phyloP scores from a whole-genome alignment of 2,797 vertebrate genomes.

The Notolabrus celidotus region DNA sequence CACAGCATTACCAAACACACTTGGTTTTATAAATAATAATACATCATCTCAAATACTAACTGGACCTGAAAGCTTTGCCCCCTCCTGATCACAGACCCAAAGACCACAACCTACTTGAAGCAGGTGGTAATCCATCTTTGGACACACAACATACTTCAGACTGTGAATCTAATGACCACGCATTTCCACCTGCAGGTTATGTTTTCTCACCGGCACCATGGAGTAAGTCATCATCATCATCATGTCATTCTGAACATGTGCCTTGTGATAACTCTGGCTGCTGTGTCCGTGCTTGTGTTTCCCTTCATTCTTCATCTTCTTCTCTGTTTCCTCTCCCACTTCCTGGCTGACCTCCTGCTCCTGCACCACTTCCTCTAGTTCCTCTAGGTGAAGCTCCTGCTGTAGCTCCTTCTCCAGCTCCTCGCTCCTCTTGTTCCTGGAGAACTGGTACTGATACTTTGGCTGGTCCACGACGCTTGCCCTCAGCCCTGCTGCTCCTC shows the following conservation, averaged over 20 bases:
- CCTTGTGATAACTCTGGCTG: conserved; percentile 69
- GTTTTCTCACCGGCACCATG: conserved; percentile 93
- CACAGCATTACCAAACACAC: too few species aligned
- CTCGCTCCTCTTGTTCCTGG: conserved; percentile 87
- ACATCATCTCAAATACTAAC: too few species aligned
- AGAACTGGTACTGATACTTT: conserved; percentile 74
- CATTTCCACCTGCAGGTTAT: not conserved
- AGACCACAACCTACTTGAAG: too few species aligned
- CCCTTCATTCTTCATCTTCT: conserved; percentile 52
- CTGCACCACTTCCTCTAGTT: conserved; percentile 21
- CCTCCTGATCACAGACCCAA: too few species aligned
- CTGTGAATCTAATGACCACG: too few species aligned
- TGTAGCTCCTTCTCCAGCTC: conserved; percentile 63
- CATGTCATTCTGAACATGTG: conserved; percentile 87
- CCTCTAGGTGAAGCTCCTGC: conserved; percentile 34
- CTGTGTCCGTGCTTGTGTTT: conserved; percentile 69
- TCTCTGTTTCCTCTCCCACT: conserved; percentile 67
- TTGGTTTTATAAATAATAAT: too few species aligned
- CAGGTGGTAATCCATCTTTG: too few species aligned
- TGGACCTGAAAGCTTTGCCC: too few species aligned
- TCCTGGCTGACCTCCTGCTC: conserved; percentile 75
- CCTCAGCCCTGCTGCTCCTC: conserved; percentile 57
- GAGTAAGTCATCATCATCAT: conserved; percentile 98
- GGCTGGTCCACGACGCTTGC: conserved; percentile 46
- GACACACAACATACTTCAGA: too few species aligned